Base-by-base conservation (phyloP, 2,797 vertebrate genomes). In the Hylomyscus alleni region DNA sequence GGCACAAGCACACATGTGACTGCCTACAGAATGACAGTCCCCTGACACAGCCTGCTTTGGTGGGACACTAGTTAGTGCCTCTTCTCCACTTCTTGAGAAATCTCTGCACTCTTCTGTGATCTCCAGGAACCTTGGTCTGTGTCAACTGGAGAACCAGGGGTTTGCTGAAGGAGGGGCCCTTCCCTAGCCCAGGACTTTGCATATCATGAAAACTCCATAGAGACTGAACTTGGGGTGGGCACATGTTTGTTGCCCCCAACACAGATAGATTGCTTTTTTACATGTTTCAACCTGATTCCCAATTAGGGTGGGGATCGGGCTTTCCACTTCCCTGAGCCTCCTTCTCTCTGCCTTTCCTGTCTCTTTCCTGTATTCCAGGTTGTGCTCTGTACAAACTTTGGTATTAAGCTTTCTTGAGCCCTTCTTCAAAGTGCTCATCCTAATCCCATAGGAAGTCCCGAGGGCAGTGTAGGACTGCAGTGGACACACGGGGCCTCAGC, bases 401-500 rank as follows among this genome's bases (percentile, higher is more conserved):
- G 83, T 37, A 11, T 7, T n/a, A 15, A 90, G 65, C 17, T 65
- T 91, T 65, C 87, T 90, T 4, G 73, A 73, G 13, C 29, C 40
- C 52, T 73, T 9, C 37, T 47, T 65, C n/a, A 20, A 73, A 75
- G 22, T 12, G 11, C 37, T 91, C 37, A 52, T 0, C 4, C 4
- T 0, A 34, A 15, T 7, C 83, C 60, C 4, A 10, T 26, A n/a
- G 58, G n/a, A 82, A 44, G 67, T 65, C 20, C 15, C 22, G 17
- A 52, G 54, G 7, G 26, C 4, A 5, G 1, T 0, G 2, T 6
- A 11, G 58, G 22, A 4, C 37, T 37, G 0, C 11, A 1, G 0
- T 4, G 26, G 80, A 47, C 13, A 34, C 10, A 0, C 1, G 19
- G 12, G 10, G 40, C 47, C 50, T 75, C 0, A 7, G 58, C 19